Conservation (phyloP, 2,888 invertebrate species). For the Hydroisotoma schaefferi region DNA sequence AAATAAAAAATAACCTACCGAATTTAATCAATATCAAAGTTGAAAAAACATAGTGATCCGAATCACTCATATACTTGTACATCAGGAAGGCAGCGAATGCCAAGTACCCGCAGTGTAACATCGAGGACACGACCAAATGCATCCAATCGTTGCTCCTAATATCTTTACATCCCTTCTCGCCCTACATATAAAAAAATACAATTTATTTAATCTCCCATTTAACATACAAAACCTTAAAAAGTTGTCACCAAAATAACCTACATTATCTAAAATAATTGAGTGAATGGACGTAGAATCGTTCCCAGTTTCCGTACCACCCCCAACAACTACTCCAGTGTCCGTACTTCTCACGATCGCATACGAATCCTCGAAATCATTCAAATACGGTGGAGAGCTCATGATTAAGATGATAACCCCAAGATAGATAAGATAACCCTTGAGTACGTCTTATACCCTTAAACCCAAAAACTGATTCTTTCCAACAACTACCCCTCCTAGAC, state of each 20-base stretch:
- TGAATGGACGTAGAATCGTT: constrained; percentile 21
- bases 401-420: not conserved
- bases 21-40: constrained; percentile 34
- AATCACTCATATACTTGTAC: constrained; percentile 30
- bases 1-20: constrained; percentile 13
- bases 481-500: no score
- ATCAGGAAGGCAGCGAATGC: constrained; percentile 30
- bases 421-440: no score
- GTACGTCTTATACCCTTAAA: no score
- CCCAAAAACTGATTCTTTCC: no score
- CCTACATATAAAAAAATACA: constrained; percentile 8
- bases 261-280: constrained; percentile 28
- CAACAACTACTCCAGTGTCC: constrained; percentile 6
- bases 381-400: constrained; percentile 6
- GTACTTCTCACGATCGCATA: constrained; percentile 26
- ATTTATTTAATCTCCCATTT: not conserved
- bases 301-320: not conserved
- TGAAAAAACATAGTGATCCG: constrained; percentile 33
- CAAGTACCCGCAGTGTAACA: constrained; percentile 26
- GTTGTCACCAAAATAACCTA: constrained; percentile 10
- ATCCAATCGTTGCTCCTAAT: constrained; percentile 32
- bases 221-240: not conserved
- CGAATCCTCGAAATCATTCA: constrained; percentile 25
- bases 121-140: constrained; percentile 25
- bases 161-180: constrained; percentile 30